Evolutionary conservation across 1,140 invertebrate genomes (phyloP), one percentile per base, ranked within the genome.

Genomic region (Charaxes varanes): DNA sequence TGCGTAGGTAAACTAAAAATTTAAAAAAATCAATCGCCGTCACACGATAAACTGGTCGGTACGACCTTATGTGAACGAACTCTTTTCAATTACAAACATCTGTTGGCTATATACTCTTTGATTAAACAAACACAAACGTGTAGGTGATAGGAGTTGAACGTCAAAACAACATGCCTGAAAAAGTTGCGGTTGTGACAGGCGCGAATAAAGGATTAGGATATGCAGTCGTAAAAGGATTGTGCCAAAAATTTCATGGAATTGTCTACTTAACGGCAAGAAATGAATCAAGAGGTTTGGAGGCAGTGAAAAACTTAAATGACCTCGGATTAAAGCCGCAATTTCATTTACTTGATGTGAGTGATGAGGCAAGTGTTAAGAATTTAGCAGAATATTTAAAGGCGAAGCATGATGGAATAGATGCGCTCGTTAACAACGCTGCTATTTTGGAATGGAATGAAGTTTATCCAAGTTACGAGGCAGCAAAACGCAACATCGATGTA

Each of bases 361-460:
- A 89, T 53, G 48, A 62, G 8, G 62, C 86, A n/a, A 92, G 89
- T 60, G 85, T 92, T 14, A 63, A 84, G 6, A 63, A 55, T 8
- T 86, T 94, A 10, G 69, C 80, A 0, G 69, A 88, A 34, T 89
- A 85, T 60, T 62, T 96, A 0, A 83, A 89, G 65, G 63, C 82
- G 26, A 87, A 86, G 32, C 88, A 96, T 69, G 89, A 88, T 6
- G 91, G 93, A 2, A 58, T 96, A 3, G 93, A 96, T 84, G 64
- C 95, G 13, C 71, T 96, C 5, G 87, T 96, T 1, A 96, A 95
- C 71, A 96, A 96, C 86, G 94, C 94, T 28, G 94, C 88, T 0
- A 93, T 94, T 44, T 88, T 91, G 22, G 94, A 89, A 63, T 91
- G 86, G 79, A 54, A 70, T 24, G 63, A 77, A 52, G 85, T 90